These are phyloP conservation scores for Microcebus ravelobensis DNA, from an alignment of 2,113 vertebrate genomes.

Conservation along the genomic window DNA sequence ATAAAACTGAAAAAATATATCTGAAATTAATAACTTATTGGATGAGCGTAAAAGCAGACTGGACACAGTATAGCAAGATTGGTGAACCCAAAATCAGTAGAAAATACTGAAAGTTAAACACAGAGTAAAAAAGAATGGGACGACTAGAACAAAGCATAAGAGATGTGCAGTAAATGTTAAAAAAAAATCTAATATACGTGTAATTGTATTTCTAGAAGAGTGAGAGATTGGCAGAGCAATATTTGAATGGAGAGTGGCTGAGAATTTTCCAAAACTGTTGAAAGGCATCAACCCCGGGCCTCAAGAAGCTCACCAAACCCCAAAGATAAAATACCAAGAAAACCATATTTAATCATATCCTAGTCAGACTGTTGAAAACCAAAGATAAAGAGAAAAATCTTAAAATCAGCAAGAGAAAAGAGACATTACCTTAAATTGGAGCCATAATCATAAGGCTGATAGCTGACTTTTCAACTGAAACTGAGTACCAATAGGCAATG, in stretches of 20 bases:
- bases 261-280: not conserved
- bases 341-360: not conserved
- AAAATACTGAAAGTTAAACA: not conserved
- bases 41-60: not conserved
- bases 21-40: conserved; percentile 2
- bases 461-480: not conserved
- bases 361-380: not conserved
- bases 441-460: not conserved
- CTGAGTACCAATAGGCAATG: not conserved
- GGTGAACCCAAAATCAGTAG: not conserved
- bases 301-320: not conserved
- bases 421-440: not conserved
- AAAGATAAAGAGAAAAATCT: too few relatives aligned
- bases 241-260: not conserved
- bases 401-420: not conserved
- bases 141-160: not conserved
- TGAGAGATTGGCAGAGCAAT: not conserved
- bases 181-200: not conserved
- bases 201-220: not conserved
- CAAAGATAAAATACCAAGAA: not conserved
- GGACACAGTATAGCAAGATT: not conserved
- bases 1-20: not conserved
- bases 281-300: not conserved
- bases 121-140: not conserved
- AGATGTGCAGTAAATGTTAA: not conserved